Conservation (phyloP, 2,113 vertebrate species). For the Apteryx mantelli region DNA sequence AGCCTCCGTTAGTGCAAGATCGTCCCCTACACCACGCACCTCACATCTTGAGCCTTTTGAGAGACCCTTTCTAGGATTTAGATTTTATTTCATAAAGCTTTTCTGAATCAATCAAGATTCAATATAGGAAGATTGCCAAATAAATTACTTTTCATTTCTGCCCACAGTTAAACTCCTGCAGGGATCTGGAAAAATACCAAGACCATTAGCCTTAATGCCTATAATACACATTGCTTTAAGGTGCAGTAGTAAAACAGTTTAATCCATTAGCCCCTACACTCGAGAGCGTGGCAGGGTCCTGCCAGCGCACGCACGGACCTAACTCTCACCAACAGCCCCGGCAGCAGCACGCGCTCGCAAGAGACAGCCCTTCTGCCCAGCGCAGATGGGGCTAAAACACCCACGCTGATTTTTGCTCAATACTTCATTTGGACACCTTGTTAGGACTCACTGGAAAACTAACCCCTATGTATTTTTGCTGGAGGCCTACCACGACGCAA, state of each 20-base stretch:
- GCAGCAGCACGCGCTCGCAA: background rate
- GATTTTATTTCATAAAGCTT: constrained; percentile 50
- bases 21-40: background rate
- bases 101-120: constrained; percentile 60
- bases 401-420: background rate
- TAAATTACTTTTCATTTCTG: constrained; percentile 71
- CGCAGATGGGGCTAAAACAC: background rate
- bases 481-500: background rate
- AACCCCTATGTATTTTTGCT: background rate
- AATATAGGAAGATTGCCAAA: constrained; percentile 55
- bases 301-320: background rate
- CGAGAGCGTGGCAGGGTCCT: background rate
- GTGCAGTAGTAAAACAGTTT: constrained; percentile 17
- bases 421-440: background rate
- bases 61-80: constrained; percentile 12
- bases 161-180: constrained; percentile 47
- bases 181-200: constrained; percentile 64
- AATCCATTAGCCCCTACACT: background rate
- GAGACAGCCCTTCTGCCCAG: background rate
- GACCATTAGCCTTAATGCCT: constrained; percentile 66
- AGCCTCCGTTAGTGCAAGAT: background rate
- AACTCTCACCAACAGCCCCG: background rate
- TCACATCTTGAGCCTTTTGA: background rate
- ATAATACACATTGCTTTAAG: constrained; percentile 34
- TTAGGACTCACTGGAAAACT: background rate